These are phyloP conservation scores for Todiramphus chloris DNA, from an alignment of 2,113 vertebrate genomes.

Conservation along the genomic window DNA sequence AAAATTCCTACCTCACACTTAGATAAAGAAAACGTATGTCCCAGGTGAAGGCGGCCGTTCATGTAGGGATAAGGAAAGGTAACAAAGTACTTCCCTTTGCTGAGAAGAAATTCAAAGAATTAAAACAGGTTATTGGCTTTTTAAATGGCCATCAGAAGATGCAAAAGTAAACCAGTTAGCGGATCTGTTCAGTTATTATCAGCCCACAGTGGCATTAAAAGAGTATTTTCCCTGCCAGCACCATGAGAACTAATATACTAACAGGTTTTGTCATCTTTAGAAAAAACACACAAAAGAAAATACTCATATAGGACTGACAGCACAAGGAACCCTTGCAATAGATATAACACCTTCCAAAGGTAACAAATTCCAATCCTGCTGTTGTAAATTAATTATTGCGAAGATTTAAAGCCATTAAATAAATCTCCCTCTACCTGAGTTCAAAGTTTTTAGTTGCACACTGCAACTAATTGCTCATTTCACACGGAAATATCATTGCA, in stretches of 20 bases:
- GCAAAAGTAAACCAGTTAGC: not conserved
- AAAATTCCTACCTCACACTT: slow-evolving; percentile 91
- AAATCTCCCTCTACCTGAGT: not conserved
- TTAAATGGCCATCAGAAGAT: not conserved
- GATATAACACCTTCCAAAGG: not conserved
- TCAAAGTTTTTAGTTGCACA: not conserved
- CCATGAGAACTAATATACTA: accelerated
- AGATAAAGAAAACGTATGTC: slow-evolving; percentile 94
- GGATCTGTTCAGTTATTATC: not conserved
- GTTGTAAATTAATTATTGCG: not conserved
- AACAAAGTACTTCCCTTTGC: slow-evolving; percentile 90
- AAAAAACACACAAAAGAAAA: not conserved
- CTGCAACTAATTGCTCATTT: not conserved
- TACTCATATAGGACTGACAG: not conserved
- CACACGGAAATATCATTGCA: not conserved
- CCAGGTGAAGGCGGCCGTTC: slow-evolving; percentile 96
- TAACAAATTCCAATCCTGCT: not conserved
- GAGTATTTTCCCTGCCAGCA: not conserved
- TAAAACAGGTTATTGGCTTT: not conserved
- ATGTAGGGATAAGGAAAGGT: slow-evolving; percentile 98
- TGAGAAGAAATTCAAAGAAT: slow-evolving; percentile 57
- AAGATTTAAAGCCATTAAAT: not conserved
- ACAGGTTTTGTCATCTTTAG: not conserved
- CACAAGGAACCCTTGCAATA: not conserved
- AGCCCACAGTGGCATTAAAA: not conserved